A percentile compares a stretch with the other conserved stretches of the same genome.
phyloP scores from a whole-genome alignment of 1,140 invertebrate genomes.

The Drosophila auraria region DNA sequence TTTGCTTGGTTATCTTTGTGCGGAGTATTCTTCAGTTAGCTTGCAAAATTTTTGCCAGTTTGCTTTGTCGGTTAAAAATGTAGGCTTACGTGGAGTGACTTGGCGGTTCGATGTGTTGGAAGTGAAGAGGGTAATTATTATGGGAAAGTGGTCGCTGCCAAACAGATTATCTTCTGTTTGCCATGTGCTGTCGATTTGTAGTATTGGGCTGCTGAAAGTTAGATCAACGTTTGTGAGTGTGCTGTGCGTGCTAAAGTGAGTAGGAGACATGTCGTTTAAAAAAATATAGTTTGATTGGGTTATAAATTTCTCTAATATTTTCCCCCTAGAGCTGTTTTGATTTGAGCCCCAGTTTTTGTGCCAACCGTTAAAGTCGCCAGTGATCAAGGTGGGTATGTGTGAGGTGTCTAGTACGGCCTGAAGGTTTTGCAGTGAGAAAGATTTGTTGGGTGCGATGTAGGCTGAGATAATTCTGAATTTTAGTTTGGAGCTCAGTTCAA shows the following conservation, averaged over 20 bases:
- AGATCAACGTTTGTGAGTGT: too few relatives aligned
- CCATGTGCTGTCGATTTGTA: too few relatives aligned
- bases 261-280: constrained; percentile 23
- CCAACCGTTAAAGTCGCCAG: constrained; percentile 9
- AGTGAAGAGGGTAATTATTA: too few relatives aligned
- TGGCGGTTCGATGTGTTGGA: too few relatives aligned
- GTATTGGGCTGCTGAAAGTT: too few relatives aligned
- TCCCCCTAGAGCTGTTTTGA: constrained; percentile 14
- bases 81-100: neutral
- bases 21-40: too few relatives aligned
- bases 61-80: constrained; percentile 9
- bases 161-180: too few relatives aligned
- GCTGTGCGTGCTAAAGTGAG: constrained; percentile 20
- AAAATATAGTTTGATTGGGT: constrained; percentile 32
- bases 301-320: constrained; percentile 26
- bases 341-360: constrained; percentile 24
- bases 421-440: too few relatives aligned
- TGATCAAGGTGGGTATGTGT: neutral
- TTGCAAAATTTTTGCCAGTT: neutral
- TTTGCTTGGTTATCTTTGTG: neutral
- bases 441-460: too few relatives aligned
- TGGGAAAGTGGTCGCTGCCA: neutral
- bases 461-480: too few relatives aligned
- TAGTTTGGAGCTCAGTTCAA: too few relatives aligned
- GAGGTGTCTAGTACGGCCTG: too few relatives aligned